These are phyloP conservation scores for Trichogramma pretiosum DNA, from an alignment of 1,140 invertebrate genomes.

Conservation along the genomic window DNA sequence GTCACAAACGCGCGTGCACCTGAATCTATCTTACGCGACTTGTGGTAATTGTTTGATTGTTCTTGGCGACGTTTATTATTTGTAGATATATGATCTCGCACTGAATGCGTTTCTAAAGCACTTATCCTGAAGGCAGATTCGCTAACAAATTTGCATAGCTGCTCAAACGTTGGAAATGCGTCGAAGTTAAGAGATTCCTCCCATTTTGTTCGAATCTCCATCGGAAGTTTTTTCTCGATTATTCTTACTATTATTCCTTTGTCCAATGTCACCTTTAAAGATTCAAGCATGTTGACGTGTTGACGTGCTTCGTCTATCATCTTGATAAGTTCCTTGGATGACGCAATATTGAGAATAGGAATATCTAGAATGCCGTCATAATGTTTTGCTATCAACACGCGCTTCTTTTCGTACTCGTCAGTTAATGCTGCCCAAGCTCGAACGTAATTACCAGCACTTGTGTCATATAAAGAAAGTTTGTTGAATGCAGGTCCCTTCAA, in stretches of 20 bases:
- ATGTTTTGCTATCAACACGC: slow-evolving; percentile 16
- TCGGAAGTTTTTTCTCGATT: slow-evolving; percentile 10
- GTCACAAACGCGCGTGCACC: slow-evolving; percentile 7
- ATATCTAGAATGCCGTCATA: slow-evolving; percentile 5
- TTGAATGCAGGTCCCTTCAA: slow-evolving; percentile 8
- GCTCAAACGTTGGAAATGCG: slow-evolving; percentile 1
- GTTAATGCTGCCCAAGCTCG: slow-evolving; percentile 17
- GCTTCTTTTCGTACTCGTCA: slow-evolving; percentile 16
- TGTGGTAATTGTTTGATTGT: background rate
- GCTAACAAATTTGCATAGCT: slow-evolving; percentile 9
- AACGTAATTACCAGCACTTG: slow-evolving; percentile 18
- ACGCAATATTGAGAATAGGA: background rate
- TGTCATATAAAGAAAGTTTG: slow-evolving; percentile 6
- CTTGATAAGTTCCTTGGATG: slow-evolving; percentile 3
- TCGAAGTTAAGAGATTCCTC: slow-evolving; percentile 10
- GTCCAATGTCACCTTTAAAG: slow-evolving; percentile 1
- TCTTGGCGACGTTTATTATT: background rate
- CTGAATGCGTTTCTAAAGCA: background rate
- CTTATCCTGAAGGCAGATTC: slow-evolving; percentile 4
- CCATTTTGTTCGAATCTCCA: slow-evolving; percentile 13
- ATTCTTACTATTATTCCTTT: slow-evolving; percentile 3
- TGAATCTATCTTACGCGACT: slow-evolving; percentile 9
- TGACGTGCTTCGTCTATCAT: slow-evolving; percentile 15
- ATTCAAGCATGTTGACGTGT: slow-evolving; percentile 8
- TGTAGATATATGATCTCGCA: background rate